Percentiles rank a stretch among this genome's conserved stretches.
These are phyloP conservation scores for Solenodon paradoxus DNA, from an alignment of 2,113 vertebrate genomes.

Conservation along the genomic window DNA sequence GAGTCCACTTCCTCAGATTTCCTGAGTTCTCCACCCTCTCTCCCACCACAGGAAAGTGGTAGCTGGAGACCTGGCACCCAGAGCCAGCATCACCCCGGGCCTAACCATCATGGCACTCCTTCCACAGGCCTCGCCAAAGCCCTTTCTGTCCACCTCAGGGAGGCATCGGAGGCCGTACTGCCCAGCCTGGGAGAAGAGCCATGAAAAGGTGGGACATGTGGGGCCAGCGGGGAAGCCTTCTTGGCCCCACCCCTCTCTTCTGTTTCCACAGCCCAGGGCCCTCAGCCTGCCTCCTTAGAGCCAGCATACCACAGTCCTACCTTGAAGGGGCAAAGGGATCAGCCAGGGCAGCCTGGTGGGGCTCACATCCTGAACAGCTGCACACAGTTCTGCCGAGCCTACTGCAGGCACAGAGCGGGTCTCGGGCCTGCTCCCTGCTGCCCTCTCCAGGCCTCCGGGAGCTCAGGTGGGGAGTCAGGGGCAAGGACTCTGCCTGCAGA, in stretches of 20 bases:
- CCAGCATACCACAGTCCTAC: fast-evolving
- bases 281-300: background rate
- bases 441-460: background rate
- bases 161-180: no score
- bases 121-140: background rate
- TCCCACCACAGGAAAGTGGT: background rate
- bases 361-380: conserved; percentile 84
- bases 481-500: no score
- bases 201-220: background rate
- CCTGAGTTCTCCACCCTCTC: background rate
- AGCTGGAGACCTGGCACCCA: background rate
- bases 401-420: background rate
- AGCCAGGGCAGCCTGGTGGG: fast-evolving
- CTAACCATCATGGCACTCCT: background rate
- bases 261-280: background rate
- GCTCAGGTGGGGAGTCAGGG: background rate
- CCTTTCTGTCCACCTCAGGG: background rate
- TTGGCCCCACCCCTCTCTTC: no score
- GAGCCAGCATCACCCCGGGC: background rate
- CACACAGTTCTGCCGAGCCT: background rate
- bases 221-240: background rate
- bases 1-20: background rate
- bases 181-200: background rate
- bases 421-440: background rate
- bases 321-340: background rate